These are phyloP conservation scores for Gambusia holbrooki DNA, from an alignment of 2,113 vertebrate genomes.

Conservation along the genomic window DNA sequence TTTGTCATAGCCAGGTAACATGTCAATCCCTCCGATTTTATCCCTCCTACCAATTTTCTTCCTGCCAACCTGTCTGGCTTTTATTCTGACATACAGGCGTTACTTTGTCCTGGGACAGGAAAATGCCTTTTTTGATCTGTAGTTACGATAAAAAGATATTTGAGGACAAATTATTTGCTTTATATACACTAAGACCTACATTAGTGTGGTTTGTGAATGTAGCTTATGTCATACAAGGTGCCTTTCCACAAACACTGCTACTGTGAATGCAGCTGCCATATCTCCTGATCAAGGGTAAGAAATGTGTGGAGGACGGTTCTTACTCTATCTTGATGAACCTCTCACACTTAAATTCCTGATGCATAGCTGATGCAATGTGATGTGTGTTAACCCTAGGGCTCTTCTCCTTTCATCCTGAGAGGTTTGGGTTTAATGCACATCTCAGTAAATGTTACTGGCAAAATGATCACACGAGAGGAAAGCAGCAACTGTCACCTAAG, in stretches of 20 bases:
- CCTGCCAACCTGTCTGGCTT: constrained; percentile 73
- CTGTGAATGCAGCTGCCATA: constrained; percentile 28
- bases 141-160: neutral
- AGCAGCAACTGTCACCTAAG: constrained; percentile 99
- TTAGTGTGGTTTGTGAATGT: constrained; percentile 17
- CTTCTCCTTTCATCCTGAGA: constrained; percentile 42
- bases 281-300: constrained; percentile 37
- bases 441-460: constrained; percentile 90
- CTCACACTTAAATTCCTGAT: neutral
- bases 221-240: constrained; percentile 1
- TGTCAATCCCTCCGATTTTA: constrained; percentile 75
- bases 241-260: constrained; percentile 27
- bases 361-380: constrained; percentile 80
- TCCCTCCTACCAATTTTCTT: constrained; percentile 83
- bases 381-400: constrained; percentile 62
- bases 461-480: constrained; percentile 84
- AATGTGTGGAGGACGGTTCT: constrained; percentile 22
- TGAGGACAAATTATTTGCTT: neutral
- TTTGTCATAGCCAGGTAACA: constrained; percentile 99
- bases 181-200: neutral
- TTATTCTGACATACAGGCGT: constrained; percentile 38
- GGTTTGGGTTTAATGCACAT: constrained; percentile 72
- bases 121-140: neutral
- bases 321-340: constrained; percentile 28
- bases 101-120: neutral